A percentile compares a stretch with the other conserved stretches of the same genome.
These are phyloP conservation scores for Anhinga rufa DNA, from an alignment of 2,113 vertebrate species.

Conservation along the genomic window DNA sequence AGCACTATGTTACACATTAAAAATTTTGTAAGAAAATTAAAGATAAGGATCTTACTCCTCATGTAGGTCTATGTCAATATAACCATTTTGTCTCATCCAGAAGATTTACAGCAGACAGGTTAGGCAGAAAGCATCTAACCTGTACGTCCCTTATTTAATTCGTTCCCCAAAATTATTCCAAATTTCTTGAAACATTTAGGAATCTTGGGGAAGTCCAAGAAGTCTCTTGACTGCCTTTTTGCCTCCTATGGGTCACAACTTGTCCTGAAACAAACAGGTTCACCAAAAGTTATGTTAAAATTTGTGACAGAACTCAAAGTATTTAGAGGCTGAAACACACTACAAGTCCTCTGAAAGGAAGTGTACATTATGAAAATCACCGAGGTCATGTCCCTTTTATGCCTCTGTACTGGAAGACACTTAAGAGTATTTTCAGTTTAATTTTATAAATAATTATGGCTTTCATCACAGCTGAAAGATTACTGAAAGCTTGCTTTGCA, in stretches of 20 bases:
- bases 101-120: neutral
- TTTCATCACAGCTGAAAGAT: neutral
- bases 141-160: neutral
- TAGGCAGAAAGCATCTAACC: neutral
- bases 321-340: neutral
- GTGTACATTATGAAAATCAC: neutral
- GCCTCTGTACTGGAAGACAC: neutral
- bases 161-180: neutral
- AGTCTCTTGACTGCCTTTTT: neutral
- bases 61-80: neutral
- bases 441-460: neutral
- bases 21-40: neutral
- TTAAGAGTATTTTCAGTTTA: neutral
- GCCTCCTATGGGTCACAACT: neutral
- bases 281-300: neutral
- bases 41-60: neutral
- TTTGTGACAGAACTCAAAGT: neutral
- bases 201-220: neutral
- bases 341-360: neutral
- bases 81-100: neutral
- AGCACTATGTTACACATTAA: neutral
- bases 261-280: neutral
- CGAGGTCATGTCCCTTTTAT: neutral
- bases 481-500: neutral
- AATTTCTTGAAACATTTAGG: neutral